Percentiles rank a stretch among this genome's conserved stretches.
Evolutionary conservation across 2,888 invertebrate species (phyloP).

Genomic region (Hydraecia micacea): DNA sequence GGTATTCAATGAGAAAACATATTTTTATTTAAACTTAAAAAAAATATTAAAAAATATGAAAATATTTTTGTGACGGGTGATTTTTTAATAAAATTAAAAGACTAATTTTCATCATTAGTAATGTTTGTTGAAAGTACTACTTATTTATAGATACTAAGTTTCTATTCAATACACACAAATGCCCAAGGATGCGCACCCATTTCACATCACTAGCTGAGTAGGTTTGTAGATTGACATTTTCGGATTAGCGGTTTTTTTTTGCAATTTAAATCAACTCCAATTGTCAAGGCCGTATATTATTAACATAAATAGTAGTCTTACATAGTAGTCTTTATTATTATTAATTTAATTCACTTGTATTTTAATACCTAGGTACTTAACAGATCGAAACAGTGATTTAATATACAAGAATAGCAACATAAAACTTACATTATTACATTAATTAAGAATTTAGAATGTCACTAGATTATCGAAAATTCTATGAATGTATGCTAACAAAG

Average conservation of each 20-base stretch:
- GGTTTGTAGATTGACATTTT: conserved; percentile 74
- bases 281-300: conserved; percentile 73
- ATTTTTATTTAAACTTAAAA: too few relatives aligned
- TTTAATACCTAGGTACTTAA: not conserved
- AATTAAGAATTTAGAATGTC: not conserved
- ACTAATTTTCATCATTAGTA: not conserved
- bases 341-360: conserved; percentile 10
- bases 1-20: not conserved
- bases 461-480: not conserved
- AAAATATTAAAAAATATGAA: too few relatives aligned
- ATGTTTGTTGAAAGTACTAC: not conserved
- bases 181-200: not conserved
- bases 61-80: not conserved
- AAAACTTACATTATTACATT: not conserved
- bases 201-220: conserved; percentile 45
- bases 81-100: not conserved
- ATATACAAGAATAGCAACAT: not conserved
- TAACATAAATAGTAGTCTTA: conserved; percentile 50
- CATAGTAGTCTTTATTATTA: conserved; percentile 10
- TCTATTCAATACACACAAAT: not conserved
- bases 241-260: conserved; percentile 67
- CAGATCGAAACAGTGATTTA: not conserved
- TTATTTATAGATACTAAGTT: too few relatives aligned
- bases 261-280: conserved; percentile 71
- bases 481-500: conserved; percentile 5